phyloP scores from a whole-genome alignment of 2,113 vertebrate species.

The Microtus montanus region DNA sequence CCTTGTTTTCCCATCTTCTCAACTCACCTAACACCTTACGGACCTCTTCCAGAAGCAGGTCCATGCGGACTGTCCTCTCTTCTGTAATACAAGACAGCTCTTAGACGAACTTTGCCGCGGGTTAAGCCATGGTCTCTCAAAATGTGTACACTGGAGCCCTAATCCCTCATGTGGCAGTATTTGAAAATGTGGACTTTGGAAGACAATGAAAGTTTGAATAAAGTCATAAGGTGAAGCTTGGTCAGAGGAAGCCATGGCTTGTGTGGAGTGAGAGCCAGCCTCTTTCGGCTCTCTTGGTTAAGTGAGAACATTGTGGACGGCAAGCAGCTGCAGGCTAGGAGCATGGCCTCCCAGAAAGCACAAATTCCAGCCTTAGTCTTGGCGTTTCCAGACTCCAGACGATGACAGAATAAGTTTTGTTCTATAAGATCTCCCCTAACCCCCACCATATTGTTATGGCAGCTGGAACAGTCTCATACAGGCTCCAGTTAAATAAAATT shows the following conservation, averaged over 20 bases:
- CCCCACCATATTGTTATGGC: not conserved
- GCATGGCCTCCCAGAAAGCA: not conserved
- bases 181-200: not conserved
- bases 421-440: not conserved
- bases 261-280: not conserved
- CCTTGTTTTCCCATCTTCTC: not conserved
- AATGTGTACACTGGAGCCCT: not conserved
- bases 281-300: not conserved
- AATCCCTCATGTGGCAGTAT: not conserved
- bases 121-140: not conserved
- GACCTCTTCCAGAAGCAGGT: slow-evolving; percentile 5
- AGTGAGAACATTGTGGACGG: not conserved
- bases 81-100: slow-evolving; percentile 13
- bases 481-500: slow-evolving; percentile 1
- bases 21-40: slow-evolving; percentile 34
- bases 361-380: not conserved
- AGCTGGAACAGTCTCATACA: not conserved
- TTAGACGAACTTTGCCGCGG: not conserved
- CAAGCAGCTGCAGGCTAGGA: not conserved
- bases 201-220: not conserved
- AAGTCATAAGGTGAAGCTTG: not conserved
- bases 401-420: not conserved
- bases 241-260: not conserved
- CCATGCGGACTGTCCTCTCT: not conserved
- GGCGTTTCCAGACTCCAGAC: not conserved